A percentile compares a stretch with the other conserved stretches of the same genome.
phyloP scores from a whole-genome alignment of 2,888 invertebrate species.

The Drosophila ezoana region DNA sequence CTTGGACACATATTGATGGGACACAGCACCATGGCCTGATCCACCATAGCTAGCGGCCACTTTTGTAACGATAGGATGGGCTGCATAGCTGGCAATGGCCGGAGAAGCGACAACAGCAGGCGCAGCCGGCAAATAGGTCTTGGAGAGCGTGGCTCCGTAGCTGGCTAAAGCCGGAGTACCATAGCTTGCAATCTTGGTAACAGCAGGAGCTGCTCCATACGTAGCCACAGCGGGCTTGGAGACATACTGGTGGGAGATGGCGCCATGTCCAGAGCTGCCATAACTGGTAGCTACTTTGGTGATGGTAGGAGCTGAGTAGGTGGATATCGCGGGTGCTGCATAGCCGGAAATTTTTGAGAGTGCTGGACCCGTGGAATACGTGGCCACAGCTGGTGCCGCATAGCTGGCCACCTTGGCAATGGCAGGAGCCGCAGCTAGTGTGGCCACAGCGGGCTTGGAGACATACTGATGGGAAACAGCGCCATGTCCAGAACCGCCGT shows the following conservation, averaged over 20 bases:
- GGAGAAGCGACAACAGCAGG: constrained; percentile 52
- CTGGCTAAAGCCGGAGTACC: constrained; percentile 75
- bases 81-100: constrained; percentile 60
- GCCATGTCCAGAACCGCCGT: constrained; percentile 28
- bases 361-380: constrained; percentile 44
- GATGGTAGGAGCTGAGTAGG: constrained; percentile 51
- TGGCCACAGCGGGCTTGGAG: constrained; percentile 69
- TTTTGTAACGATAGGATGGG: constrained; percentile 46
- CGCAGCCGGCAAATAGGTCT: constrained; percentile 47
- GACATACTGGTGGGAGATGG: constrained; percentile 34
- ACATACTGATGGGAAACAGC: constrained; percentile 41
- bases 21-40: constrained; percentile 52
- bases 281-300: constrained; percentile 60
- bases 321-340: constrained; percentile 49
- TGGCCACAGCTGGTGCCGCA: constrained; percentile 47
- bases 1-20: constrained; percentile 75
- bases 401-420: constrained; percentile 54
- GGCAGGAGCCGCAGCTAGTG: constrained; percentile 36
- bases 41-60: constrained; percentile 58
- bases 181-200: constrained; percentile 37
- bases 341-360: constrained; percentile 51
- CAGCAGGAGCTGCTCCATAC: constrained; percentile 25
- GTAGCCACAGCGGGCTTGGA: constrained; percentile 45
- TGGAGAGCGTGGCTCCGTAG: constrained; percentile 34
- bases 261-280: constrained; percentile 11